A percentile compares a stretch with the other conserved stretches of the same genome.
Conservation (phyloP, 2,113 vertebrate species). For the Typhlomys cinereus region DNA sequence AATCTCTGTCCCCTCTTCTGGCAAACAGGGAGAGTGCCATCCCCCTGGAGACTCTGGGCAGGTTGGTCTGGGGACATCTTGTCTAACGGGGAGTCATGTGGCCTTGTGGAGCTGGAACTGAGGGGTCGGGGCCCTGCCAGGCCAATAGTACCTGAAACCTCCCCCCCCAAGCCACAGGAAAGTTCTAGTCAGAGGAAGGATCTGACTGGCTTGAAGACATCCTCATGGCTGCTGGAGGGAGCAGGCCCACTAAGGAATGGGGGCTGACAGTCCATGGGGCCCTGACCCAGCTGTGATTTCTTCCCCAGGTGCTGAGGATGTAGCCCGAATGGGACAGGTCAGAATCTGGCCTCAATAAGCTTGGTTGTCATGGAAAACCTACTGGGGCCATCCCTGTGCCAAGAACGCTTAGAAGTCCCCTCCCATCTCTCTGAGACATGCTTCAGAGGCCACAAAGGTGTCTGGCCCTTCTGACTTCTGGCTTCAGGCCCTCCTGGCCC, state of each 20-base stretch:
- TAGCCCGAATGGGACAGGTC: neutral
- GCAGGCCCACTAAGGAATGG: neutral
- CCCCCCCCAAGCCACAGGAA: neutral
- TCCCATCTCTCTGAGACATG: neutral
- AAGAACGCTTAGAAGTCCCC: neutral
- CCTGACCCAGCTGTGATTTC: rapidly evolving
- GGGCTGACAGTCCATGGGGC: neutral
- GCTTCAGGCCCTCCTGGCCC: neutral
- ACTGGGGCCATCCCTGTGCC: neutral
- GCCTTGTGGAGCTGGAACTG: rapidly evolving
- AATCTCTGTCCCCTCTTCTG: no score
- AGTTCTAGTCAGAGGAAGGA: neutral
- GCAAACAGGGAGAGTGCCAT: neutral
- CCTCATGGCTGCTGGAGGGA: neutral
- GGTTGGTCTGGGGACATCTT: rapidly evolving
- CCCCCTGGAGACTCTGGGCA: neutral
- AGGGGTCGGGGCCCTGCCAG: neutral
- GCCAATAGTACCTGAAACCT: no score
- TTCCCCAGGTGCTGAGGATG: neutral
- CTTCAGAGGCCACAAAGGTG: neutral
- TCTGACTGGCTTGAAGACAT: neutral
- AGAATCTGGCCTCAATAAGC: neutral
- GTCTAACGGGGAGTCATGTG: neutral
- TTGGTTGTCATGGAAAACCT: neutral
- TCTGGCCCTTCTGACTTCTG: no score